Conservation (phyloP, 2,888 invertebrate species). For the Tenodera sinensis region DNA sequence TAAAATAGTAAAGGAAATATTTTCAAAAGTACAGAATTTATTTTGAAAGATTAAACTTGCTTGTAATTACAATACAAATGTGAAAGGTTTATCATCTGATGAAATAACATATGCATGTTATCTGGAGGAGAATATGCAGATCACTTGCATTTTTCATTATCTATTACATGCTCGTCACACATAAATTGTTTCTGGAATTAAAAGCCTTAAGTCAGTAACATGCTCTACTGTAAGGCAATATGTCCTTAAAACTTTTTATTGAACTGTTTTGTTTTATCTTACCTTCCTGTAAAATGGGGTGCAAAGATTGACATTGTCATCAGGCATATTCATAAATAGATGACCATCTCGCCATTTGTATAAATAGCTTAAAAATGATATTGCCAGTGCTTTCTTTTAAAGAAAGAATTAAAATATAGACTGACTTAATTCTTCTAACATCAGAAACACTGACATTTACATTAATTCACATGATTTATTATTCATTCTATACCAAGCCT, state of each 20-base stretch:
- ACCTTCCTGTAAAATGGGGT: too few relatives aligned
- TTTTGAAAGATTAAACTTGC: background rate
- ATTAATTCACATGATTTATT: too few relatives aligned
- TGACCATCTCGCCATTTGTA: too few relatives aligned
- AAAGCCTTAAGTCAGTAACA: background rate
- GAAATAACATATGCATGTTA: background rate
- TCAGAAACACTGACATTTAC: background rate
- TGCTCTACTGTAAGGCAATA: background rate
- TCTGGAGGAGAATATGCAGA: background rate
- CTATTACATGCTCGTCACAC: too few relatives aligned
- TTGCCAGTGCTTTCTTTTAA: too few relatives aligned
- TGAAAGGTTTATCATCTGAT: background rate
- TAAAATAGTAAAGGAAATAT: background rate
- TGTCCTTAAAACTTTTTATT: too few relatives aligned
- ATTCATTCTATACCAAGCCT: too few relatives aligned
- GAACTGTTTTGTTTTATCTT: too few relatives aligned
- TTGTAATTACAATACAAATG: background rate
- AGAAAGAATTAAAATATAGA: background rate
- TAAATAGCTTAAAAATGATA: too few relatives aligned
- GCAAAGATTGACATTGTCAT: too few relatives aligned
- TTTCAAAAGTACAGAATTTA: background rate
- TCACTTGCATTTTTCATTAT: too few relatives aligned
- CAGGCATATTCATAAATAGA: too few relatives aligned
- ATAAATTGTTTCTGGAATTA: background rate
- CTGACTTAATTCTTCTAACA: background rate